Evolutionary conservation across 2,888 invertebrate species (phyloP).

Genomic region (Pyrocoelia pectoralis): DNA sequence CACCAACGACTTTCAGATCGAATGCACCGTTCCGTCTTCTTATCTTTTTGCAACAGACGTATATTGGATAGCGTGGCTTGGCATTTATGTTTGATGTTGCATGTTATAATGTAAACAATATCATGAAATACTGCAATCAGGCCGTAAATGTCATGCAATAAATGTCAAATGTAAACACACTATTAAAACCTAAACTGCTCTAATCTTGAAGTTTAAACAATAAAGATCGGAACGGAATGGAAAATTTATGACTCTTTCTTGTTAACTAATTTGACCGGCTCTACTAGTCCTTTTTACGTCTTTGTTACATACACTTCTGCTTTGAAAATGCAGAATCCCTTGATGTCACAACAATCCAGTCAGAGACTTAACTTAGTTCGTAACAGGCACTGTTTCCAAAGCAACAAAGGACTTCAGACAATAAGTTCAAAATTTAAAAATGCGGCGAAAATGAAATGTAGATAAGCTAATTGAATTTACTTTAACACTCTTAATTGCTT

Average conservation of each 20-base stretch:
- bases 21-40: background rate
- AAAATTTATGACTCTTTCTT: background rate
- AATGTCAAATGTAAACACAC: slow-evolving; percentile 1
- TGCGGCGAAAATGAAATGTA: too few relatives aligned
- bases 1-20: too few relatives aligned
- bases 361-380: background rate
- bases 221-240: background rate
- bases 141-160: background rate
- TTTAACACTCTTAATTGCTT: too few relatives aligned
- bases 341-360: too few relatives aligned
- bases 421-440: too few relatives aligned
- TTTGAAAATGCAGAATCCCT: too few relatives aligned
- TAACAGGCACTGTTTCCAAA: background rate
- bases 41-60: background rate
- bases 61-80: background rate
- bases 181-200: background rate
- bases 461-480: too few relatives aligned
- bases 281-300: too few relatives aligned
- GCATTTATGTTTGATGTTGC: background rate
- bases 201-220: slow-evolving; percentile 1
- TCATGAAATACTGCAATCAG: background rate
- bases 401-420: too few relatives aligned
- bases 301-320: too few relatives aligned
- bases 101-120: background rate
- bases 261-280: background rate